Base-by-base conservation (phyloP, 2,888 invertebrate genomes). In the Acleris sparsana region DNA sequence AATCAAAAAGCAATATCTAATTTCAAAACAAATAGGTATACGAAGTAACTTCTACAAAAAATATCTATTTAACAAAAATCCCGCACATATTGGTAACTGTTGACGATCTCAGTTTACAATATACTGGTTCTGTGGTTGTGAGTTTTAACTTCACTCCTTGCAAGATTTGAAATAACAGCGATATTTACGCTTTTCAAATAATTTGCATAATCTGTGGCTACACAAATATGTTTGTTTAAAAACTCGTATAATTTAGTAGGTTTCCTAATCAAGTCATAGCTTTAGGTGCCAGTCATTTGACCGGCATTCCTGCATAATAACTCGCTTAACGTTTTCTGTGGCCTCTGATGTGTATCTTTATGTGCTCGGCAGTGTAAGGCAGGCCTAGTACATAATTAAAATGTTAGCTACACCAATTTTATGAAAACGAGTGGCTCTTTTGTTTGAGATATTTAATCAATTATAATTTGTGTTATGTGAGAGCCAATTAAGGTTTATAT, bases 251-350 rank as follows among this genome's bases (percentile, higher is more conserved):
- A 56, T 56, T 56, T 44, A 56, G 56, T 55, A 9, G 39, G 43
- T 56, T 56, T 43, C 56, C 44, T 56, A 44, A 58, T 25, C 58
- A 58, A 29, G 11, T 33, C 46, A 7, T 56, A 44, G 48, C 58
- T 58, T 25, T 58, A 58, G 58, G 58, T 58, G 48, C 48, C 13
- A 17, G 46, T 48, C 44, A 57, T 58, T 48, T 48, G 48, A 48
- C 7, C 58, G 6, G 16, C 58, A 58, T 58, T 58, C 48, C 58
- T 58, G 58, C 58, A 58, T 58, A 58, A 48, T 48, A 58, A 25
- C 20, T 11, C 17, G n/a, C n/a, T 46, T 53, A 29, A 22, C 22
- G 6, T 7, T 11, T 22, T 13, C 51, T 20, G 51, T 22, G 20
- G 22, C 18, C 39, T 18, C 46, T 48, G 48, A 48, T 58, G 18